Base-by-base conservation (phyloP, 1,140 invertebrate species). In the Bombus sibiricus region DNA sequence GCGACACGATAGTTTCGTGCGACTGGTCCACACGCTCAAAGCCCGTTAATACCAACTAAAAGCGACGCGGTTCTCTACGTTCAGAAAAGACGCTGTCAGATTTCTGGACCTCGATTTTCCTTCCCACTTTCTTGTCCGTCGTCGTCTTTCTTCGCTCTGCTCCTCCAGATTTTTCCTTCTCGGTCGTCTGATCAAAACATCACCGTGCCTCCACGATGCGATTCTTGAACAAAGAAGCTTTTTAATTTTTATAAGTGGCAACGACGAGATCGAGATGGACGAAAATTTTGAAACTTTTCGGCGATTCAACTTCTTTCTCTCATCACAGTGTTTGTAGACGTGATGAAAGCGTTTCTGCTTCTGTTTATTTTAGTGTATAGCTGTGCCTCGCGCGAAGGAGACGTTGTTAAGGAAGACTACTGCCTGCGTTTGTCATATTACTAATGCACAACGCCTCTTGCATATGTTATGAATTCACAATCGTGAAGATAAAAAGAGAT, bases 221-320 rank as follows among this genome's bases (percentile, higher is more conserved):
- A 34, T 43, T 15, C 28, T 22, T 12, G 66, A 3, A 39, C 28
- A 84, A 84, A 79, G 66, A 79, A 43, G 66, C 82, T 71, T 68
- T 79, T 79, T 79, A 71, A 84, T 84, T 68, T 84, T 78, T 71
- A 32, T 32, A 84, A 84, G 66, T 84, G 82, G 53, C 69, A 43
- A 43, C n/a, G 43, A 53, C 53, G 34, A 32, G 37, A 47, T 34
- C 64, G 41, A 59, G 64, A 53, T 78, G 82, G 66, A 41, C 66
- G 34, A 79, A 69, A 79, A 71, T 84, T 84, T 79, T 28, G 68
- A 59, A 76, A 84, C n/a, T 79, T 84, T 83, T 84, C 37, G 64
- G 62, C 43, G 22, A 28, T 41, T 43, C 62, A 37, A 2, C 72
- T 12, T 43, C 28, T 62, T 28, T 28, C 28, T 22, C 32, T 28